Evolutionary conservation across 2,888 invertebrate genomes (phyloP).

Genomic region (Drosophila picticornis): DNA sequence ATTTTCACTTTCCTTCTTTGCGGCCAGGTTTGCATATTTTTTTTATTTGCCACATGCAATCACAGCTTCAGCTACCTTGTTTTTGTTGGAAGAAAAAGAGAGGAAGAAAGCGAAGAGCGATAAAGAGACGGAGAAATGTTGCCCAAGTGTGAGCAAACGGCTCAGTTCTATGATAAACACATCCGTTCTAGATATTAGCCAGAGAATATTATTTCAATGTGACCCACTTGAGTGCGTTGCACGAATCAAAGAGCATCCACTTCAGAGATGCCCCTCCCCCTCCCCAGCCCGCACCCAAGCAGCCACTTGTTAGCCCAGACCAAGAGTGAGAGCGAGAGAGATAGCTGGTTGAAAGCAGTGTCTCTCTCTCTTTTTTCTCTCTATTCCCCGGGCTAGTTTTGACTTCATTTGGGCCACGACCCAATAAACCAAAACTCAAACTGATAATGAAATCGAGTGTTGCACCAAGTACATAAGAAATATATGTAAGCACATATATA

Average conservation of each 20-base stretch:
- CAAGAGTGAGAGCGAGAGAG: background rate
- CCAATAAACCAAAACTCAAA: conserved; percentile 32
- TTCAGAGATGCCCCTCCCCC: conserved; percentile 33
- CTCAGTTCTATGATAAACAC: conserved; percentile 61
- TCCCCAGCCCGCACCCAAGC: conserved; percentile 12
- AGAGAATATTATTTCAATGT: conserved; percentile 65
- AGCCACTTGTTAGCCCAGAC: conserved; percentile 44
- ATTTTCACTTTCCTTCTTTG: conserved; percentile 64
- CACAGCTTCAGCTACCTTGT: conserved; percentile 5
- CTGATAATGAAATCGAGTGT: conserved; percentile 36
- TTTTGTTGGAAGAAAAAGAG: conserved; percentile 40
- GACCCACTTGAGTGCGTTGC: conserved; percentile 66
- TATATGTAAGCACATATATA: background rate
- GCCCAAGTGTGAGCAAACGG: conserved; percentile 49
- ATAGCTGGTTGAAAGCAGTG: conserved; percentile 1
- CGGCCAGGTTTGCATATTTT: conserved; percentile 32
- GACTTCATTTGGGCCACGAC: conserved; percentile 21
- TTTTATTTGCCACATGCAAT: conserved; percentile 36
- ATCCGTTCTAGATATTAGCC: conserved; percentile 70
- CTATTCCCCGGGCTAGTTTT: conserved; percentile 2
- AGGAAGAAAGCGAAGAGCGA: background rate
- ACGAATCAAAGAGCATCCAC: conserved; percentile 36
- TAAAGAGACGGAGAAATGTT: conserved; percentile 20
- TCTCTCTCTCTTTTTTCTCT: background rate
- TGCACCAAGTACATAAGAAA: conserved; percentile 3